A percentile compares a stretch with the other conserved stretches of the same genome.
These are phyloP conservation scores for Sebastiscus albofasciatus DNA, from an alignment of 2,797 vertebrate genomes.

Conservation along the genomic window DNA sequence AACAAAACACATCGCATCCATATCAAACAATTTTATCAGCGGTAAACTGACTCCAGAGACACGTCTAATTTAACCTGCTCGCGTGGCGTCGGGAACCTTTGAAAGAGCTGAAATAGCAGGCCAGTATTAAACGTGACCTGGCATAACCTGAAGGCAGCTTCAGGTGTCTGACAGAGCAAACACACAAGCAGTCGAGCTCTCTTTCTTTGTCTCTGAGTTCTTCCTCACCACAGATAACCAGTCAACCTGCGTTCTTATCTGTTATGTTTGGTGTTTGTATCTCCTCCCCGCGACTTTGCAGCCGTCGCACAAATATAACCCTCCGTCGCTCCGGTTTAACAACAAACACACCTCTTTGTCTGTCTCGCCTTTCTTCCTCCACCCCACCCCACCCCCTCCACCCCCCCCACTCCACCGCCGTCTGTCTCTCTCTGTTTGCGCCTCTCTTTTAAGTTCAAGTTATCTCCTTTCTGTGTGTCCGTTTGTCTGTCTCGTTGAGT, in stretches of 20 bases:
- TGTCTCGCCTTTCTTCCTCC: constrained; percentile 18
- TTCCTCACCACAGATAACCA: constrained; percentile 50
- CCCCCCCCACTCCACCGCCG: background rate
- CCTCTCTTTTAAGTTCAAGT: constrained; percentile 50
- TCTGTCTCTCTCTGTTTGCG: constrained; percentile 12
- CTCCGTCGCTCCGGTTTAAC: constrained; percentile 35
- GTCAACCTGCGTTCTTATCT: constrained; percentile 61
- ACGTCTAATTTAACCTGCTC: background rate
- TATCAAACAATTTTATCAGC: constrained; percentile 8
- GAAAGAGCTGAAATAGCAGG: background rate
- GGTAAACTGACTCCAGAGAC: background rate
- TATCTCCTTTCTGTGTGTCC: constrained; percentile 30
- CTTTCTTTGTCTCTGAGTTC: constrained; percentile 39
- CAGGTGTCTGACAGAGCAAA: constrained; percentile 36
- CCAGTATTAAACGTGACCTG: constrained; percentile 1
- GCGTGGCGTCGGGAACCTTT: background rate
- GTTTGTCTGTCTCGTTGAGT: constrained; percentile 27
- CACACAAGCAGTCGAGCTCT: constrained; percentile 8
- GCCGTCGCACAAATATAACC: constrained; percentile 53
- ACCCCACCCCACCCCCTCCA: background rate
- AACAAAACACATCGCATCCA: background rate
- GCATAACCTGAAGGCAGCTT: constrained; percentile 33
- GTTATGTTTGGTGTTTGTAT: constrained; percentile 57
- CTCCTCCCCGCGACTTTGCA: constrained; percentile 36
- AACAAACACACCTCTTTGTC: constrained; percentile 31